Conservation (phyloP, 2,113 vertebrate genomes). For the Sinosuthora webbiana region DNA sequence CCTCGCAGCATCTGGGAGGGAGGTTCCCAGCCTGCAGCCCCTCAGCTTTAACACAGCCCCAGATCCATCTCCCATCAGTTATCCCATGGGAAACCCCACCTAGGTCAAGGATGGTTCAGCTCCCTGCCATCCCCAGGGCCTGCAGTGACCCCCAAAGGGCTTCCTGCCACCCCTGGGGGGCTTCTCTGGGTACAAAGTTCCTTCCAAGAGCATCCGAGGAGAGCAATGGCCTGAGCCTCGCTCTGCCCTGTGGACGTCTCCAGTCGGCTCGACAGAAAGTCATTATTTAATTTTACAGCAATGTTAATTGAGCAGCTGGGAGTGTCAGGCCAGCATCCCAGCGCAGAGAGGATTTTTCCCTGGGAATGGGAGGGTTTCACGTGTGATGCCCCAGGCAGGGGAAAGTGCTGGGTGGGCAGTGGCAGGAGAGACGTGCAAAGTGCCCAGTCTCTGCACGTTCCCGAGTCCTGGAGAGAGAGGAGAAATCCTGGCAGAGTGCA, state of each 20-base stretch:
- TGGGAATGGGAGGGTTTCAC: not conserved
- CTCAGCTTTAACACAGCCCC: not conserved
- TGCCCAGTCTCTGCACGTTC: accelerated
- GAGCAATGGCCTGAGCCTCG: accelerated
- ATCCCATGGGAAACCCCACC: not conserved
- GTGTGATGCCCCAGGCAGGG: not conserved
- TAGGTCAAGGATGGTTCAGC: not conserved
- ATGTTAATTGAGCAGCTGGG: not conserved
- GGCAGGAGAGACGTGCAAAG: accelerated
- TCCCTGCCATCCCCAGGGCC: not conserved
- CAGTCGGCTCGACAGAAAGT: not conserved
- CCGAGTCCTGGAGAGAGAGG: not conserved
- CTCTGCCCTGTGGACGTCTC: not conserved
- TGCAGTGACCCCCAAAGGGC: not conserved
- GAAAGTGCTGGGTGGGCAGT: not conserved
- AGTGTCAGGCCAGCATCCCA: not conserved
- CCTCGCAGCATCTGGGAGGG: accelerated
- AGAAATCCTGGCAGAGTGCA: not conserved
- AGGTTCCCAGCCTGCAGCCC: not conserved
- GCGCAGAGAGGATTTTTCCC: not conserved
- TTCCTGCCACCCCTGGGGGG: not conserved
- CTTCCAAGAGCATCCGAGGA: not conserved
- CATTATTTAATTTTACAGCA: not conserved
- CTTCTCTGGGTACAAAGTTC: not conserved
- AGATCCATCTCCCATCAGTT: not conserved